phyloP scores from a whole-genome alignment of 2,113 vertebrate genomes.

The Lipotes vexillifer region DNA sequence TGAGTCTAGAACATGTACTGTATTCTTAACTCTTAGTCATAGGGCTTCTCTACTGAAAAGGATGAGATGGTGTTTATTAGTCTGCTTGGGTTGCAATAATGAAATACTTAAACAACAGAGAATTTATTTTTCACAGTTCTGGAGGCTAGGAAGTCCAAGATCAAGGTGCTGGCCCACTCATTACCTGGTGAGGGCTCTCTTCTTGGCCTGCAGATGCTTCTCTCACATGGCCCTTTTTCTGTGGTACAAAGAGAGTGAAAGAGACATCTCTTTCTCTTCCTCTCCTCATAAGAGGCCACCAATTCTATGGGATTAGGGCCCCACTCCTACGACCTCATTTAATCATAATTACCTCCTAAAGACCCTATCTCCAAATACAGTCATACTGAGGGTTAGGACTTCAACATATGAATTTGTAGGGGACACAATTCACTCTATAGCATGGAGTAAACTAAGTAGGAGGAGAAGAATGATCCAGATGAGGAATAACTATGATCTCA shows the following conservation, averaged over 20 bases:
- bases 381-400: background rate
- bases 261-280: background rate
- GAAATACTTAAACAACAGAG: background rate
- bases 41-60: background rate
- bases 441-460: background rate
- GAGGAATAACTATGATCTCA: background rate
- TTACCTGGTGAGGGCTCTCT: background rate
- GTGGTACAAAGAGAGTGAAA: background rate
- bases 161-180: background rate
- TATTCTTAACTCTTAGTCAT: background rate
- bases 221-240: background rate
- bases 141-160: background rate
- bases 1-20: background rate
- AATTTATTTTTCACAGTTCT: background rate
- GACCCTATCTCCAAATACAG: background rate
- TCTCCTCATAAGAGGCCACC: background rate
- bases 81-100: background rate
- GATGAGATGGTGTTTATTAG: background rate
- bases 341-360: background rate
- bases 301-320: background rate
- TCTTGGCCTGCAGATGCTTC: background rate
- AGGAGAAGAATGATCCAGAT: background rate
- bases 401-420: background rate
- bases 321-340: background rate
- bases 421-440: background rate